Conservation (phyloP, 2,888 invertebrate genomes). For the Psylliodes chrysocephalus region DNA sequence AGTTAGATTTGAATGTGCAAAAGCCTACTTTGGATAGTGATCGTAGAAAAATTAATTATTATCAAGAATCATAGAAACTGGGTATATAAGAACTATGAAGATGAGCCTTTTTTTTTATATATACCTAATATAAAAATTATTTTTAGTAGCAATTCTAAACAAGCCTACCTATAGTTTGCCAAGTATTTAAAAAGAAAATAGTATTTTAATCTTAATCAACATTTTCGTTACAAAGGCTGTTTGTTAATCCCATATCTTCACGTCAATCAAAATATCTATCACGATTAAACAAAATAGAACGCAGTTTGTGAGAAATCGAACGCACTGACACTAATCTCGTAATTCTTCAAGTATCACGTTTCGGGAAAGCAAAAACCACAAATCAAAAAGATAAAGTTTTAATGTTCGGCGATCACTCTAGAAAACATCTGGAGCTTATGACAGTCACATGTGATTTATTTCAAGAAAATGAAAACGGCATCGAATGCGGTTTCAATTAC, state of each 20-base stretch:
- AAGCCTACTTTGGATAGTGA: too few species aligned
- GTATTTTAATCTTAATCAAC: not conserved
- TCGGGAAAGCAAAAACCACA: not conserved
- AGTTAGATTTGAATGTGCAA: too few species aligned
- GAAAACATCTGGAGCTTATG: not conserved
- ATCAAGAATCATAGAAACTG: too few species aligned
- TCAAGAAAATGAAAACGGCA: not conserved
- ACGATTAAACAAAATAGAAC: not conserved
- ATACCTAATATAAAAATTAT: too few species aligned
- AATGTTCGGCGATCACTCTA: not conserved
- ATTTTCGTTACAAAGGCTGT: not conserved
- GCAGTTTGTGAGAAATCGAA: not conserved
- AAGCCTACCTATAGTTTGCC: too few species aligned
- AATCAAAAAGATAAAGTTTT: not conserved
- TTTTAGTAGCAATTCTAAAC: too few species aligned
- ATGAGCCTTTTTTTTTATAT: too few species aligned
- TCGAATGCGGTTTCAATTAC: not conserved
- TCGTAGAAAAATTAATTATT: too few species aligned
- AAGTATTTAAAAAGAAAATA: too few species aligned
- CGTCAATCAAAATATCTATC: not conserved
- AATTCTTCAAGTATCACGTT: not conserved
- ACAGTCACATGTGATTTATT: not conserved
- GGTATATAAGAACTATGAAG: too few species aligned
- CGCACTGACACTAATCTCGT: not conserved
- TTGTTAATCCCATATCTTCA: too few species aligned